Evolutionary conservation across 2,797 vertebrate genomes (phyloP).

Genomic region (Parambassis ranga): DNA sequence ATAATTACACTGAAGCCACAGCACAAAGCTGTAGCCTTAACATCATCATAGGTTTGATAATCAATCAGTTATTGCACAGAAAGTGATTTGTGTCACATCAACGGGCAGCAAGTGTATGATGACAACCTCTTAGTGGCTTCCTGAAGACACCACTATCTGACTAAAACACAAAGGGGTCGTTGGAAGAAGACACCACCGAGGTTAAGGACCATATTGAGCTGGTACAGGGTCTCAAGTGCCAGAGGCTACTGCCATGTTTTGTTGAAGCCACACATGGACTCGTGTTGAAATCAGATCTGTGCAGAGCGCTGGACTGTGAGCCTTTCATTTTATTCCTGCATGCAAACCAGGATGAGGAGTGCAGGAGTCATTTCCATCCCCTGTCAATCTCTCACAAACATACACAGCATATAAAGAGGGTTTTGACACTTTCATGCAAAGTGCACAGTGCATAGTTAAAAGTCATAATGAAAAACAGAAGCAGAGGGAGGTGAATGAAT

Average conservation of each 20-base stretch:
- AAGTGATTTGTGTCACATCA: conserved; percentile 68
- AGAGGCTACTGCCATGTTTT: conserved; percentile 50
- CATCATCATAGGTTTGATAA: conserved; percentile 62
- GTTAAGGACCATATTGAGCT: conserved; percentile 41
- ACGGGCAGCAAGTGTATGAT: conserved; percentile 54
- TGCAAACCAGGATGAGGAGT: neutral
- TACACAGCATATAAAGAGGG: conserved; percentile 24
- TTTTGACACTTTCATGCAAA: conserved; percentile 34
- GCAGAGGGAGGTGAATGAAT: conserved; percentile 69
- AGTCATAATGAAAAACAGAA: conserved; percentile 72
- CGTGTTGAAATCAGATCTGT: conserved; percentile 45
- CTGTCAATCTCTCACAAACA: conserved; percentile 3
- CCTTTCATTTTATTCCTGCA: conserved; percentile 23
- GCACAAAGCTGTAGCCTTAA: conserved; percentile 31
- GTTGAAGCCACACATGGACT: neutral
- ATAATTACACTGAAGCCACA: conserved; percentile 75
- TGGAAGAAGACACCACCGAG: conserved; percentile 41
- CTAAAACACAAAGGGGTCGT: conserved; percentile 44
- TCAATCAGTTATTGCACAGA: conserved; percentile 68
- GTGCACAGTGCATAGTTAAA: conserved; percentile 40
- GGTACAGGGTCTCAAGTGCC: conserved; percentile 26
- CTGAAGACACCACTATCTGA: conserved; percentile 47
- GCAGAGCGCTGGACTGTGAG: conserved; percentile 28
- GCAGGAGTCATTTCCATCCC: conserved; percentile 22
- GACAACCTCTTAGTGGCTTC: conserved; percentile 51